Evolutionary conservation across 2,888 invertebrate species (phyloP).

Genomic region (Lacanobia wlatinum): DNA sequence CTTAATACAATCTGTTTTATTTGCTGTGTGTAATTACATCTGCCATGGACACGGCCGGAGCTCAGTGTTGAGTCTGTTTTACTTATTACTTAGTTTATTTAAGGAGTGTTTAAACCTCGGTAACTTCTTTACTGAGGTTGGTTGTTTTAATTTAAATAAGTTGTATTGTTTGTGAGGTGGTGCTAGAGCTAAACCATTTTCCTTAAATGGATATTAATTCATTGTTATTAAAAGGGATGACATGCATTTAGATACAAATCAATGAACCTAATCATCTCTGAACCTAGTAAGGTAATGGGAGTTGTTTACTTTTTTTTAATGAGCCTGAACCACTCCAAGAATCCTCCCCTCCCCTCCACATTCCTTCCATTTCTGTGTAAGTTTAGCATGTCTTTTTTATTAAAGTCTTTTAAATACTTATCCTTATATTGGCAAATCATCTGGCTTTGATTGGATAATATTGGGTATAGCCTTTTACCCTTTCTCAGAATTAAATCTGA

Average conservation of each 20-base stretch:
- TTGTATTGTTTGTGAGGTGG: slow-evolving; percentile 4
- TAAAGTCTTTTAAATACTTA: too few species aligned
- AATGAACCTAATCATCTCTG: background rate
- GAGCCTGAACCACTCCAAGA: too few species aligned
- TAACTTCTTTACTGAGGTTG: background rate
- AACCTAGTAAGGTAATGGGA: background rate
- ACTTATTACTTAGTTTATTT: slow-evolving; percentile 59
- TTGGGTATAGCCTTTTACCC: background rate
- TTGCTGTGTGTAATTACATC: slow-evolving; percentile 61
- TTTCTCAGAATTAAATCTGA: slow-evolving; percentile 14
- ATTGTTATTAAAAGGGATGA: background rate
- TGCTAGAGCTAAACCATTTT: background rate
- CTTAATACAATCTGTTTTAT: slow-evolving; percentile 60
- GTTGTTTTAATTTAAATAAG: slow-evolving; percentile 9
- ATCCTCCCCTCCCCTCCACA: too few species aligned
- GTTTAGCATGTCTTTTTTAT: too few species aligned
- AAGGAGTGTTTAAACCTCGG: slow-evolving; percentile 17
- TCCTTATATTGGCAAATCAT: background rate
- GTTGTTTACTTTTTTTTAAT: background rate
- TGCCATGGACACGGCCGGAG: slow-evolving; percentile 36
- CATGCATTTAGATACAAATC: background rate
- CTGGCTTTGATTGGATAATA: background rate
- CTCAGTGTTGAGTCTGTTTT: slow-evolving; percentile 57
- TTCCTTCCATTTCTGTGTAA: too few species aligned
- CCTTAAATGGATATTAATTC: background rate